A percentile compares a stretch with the other conserved stretches of the same genome.
Conservation (phyloP, 2,888 invertebrate species). For the Tenthredo distinguenda region DNA sequence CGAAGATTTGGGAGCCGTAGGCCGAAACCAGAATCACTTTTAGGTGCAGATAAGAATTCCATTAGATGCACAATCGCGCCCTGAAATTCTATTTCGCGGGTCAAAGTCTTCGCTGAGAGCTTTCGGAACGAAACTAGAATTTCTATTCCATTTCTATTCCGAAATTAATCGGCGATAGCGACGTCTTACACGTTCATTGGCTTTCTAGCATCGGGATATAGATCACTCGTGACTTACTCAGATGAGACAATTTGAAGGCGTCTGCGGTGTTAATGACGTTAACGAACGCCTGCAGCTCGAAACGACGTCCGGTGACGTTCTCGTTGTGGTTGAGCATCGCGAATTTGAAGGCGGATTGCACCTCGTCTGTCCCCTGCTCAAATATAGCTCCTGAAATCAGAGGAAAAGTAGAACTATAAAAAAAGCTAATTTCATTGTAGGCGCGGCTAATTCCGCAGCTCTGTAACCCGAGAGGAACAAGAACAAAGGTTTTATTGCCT, state of each 20-base stretch:
- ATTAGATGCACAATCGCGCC: too few species aligned
- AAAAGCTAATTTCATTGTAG: neutral
- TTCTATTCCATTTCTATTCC: neutral
- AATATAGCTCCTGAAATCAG: conserved; percentile 89
- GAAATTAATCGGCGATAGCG: neutral
- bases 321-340: conserved; percentile 93
- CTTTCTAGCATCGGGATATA: neutral
- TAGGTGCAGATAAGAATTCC: too few species aligned
- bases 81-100: too few species aligned
- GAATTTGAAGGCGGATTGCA: conserved; percentile 95
- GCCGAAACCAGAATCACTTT: too few species aligned
- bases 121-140: neutral
- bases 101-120: too few species aligned
- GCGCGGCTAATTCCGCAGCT: neutral
- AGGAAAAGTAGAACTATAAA: neutral
- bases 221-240: conserved; percentile 85
- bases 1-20: too few species aligned
- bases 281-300: conserved; percentile 93
- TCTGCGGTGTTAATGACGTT: conserved; percentile 96
- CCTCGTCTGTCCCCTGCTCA: conserved; percentile 94
- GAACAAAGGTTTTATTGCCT: conserved; percentile 1
- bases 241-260: conserved; percentile 93
- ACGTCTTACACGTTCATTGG: too few species aligned
- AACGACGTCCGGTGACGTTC: conserved; percentile 88
- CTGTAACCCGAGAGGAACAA: neutral